These are phyloP conservation scores for Furcifer pardalis DNA, from an alignment of 2,797 vertebrate genomes.

Conservation along the genomic window DNA sequence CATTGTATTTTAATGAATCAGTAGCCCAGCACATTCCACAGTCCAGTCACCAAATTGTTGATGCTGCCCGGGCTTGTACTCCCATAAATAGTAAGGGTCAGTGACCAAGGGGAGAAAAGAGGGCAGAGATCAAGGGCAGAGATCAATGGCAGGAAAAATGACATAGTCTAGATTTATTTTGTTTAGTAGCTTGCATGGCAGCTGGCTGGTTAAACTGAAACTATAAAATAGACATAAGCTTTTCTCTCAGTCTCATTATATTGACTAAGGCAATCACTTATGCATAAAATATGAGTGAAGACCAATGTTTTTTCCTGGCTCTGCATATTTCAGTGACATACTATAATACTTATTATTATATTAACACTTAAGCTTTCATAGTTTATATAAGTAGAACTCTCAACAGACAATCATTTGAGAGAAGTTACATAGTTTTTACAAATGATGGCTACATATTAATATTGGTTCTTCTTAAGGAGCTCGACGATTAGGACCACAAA, in stretches of 20 bases:
- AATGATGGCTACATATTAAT: not conserved
- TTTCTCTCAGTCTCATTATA: slow-evolving; percentile 24
- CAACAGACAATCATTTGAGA: not conserved
- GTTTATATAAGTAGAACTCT: not conserved
- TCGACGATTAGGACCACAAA: not conserved
- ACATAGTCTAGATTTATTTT: slow-evolving; percentile 20
- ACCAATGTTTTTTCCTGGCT: not conserved
- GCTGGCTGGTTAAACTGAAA: slow-evolving; percentile 24
- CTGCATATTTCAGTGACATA: not conserved
- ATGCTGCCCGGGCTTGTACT: slow-evolving; percentile 61
- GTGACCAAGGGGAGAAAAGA: slow-evolving; percentile 30
- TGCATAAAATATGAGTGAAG: not conserved
- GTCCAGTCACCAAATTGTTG: slow-evolving; percentile 35
- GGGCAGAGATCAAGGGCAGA: slow-evolving; percentile 47
- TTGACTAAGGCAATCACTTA: not conserved
- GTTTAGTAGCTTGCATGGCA: slow-evolving; percentile 43
- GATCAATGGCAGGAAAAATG: too few relatives aligned
- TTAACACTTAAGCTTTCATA: not conserved
- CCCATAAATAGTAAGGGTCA: slow-evolving; percentile 58
- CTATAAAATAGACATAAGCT: slow-evolving; percentile 22
- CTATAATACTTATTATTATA: not conserved
- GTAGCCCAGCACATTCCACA: slow-evolving; percentile 56
- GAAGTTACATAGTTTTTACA: not conserved
- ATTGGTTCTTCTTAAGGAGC: not conserved
- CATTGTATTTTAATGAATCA: slow-evolving; percentile 60